Evolutionary conservation across 2,113 vertebrate species (phyloP).

Genomic region (Takifugu flavidus): DNA sequence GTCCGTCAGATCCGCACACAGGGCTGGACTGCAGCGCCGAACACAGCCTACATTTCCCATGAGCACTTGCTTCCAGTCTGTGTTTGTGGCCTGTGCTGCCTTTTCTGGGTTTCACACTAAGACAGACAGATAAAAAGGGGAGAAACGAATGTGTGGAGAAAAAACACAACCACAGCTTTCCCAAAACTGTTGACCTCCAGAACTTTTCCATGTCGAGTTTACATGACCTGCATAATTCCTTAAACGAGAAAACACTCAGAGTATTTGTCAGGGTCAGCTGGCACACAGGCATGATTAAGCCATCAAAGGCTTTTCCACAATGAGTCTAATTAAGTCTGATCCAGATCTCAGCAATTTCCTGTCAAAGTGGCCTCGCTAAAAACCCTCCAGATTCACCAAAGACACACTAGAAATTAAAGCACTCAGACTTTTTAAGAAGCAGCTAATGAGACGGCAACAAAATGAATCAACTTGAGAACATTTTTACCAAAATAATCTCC

Average conservation of each 20-base stretch:
- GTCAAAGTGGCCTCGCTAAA: conserved; percentile 44
- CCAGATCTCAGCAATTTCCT: conserved; percentile 51
- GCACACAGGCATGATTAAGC: conserved; percentile 35
- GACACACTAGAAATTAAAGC: conserved; percentile 14
- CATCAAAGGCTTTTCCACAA: conserved; percentile 32
- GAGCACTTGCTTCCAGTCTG: conserved; percentile 73
- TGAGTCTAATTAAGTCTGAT: conserved; percentile 43
- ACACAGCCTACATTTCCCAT: conserved; percentile 85
- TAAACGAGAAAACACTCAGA: conserved; percentile 13
- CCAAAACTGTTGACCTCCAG: background rate
- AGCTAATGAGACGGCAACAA: conserved; percentile 28
- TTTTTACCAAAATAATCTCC: background rate
- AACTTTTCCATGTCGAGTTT: too few species aligned
- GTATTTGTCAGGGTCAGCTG: conserved; percentile 30
- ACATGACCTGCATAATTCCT: too few species aligned
- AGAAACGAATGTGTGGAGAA: background rate
- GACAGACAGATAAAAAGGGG: conserved; percentile 9
- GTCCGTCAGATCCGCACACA: conserved; percentile 81
- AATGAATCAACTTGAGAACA: conserved; percentile 20
- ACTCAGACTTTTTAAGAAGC: conserved; percentile 15
- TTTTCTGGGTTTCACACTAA: conserved; percentile 66
- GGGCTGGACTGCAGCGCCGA: conserved; percentile 56
- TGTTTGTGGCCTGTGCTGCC: conserved; percentile 74
- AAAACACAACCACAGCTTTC: background rate
- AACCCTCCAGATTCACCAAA: conserved; percentile 31